phyloP scores from a whole-genome alignment of 2,797 vertebrate species.

The Trachurus trachurus region DNA sequence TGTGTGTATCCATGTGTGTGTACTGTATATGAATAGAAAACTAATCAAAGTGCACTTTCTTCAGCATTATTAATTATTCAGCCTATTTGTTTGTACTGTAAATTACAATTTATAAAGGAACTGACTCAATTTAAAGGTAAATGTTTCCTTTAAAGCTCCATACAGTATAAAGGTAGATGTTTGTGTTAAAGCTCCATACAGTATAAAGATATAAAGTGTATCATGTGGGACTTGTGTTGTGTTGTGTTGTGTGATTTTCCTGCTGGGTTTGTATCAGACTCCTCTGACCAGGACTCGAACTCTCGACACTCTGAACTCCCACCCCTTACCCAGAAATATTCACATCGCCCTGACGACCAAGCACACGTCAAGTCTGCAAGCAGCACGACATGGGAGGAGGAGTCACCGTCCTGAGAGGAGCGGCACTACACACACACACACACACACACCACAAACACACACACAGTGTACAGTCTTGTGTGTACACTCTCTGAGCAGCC shows the following conservation, averaged over 20 bases:
- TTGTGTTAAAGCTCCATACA: too few species aligned
- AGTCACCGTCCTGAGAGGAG: constrained; percentile 16
- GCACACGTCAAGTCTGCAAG: constrained; percentile 47
- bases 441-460: too few species aligned
- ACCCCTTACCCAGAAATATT: neutral
- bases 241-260: constrained; percentile 26
- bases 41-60: neutral
- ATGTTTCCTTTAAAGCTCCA: too few species aligned
- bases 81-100: neutral
- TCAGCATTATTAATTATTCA: neutral
- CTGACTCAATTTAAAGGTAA: neutral
- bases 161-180: neutral
- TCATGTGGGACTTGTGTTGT: too few species aligned
- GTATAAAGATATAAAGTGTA: too few species aligned
- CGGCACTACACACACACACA: constrained; percentile 1
- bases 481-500: constrained; percentile 15
- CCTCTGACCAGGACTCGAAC: constrained; percentile 40
- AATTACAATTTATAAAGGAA: neutral
- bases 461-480: constrained; percentile 4
- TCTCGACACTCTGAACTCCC: constrained; percentile 22
- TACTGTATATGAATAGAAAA: neutral
- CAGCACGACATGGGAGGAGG: constrained; percentile 40
- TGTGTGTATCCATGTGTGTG: too few species aligned
- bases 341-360: constrained; percentile 28
- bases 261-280: constrained; percentile 50